Percentiles rank a stretch among this genome's conserved stretches.
phyloP scores from a whole-genome alignment of 92 coral and sea anemone genomes.

The Meandrina meandrites region DNA sequence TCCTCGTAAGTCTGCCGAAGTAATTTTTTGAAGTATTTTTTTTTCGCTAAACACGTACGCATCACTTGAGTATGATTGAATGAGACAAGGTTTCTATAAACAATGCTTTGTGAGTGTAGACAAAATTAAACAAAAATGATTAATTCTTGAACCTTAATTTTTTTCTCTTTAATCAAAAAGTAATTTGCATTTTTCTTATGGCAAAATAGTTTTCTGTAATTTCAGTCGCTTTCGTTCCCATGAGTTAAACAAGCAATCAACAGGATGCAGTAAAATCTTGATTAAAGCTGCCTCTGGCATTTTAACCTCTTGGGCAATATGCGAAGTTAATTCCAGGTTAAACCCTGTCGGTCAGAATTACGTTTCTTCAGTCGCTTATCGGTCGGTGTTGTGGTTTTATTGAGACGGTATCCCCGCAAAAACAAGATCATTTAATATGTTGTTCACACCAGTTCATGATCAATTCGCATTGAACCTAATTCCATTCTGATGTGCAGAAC shows the following conservation, averaged over 20 bases:
- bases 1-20: not conserved
- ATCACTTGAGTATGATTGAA: not conserved
- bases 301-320: not conserved
- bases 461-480: too few species aligned
- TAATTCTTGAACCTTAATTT: not conserved
- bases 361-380: not conserved
- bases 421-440: not conserved
- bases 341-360: not conserved
- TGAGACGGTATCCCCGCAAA: not conserved
- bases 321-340: not conserved
- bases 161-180: not conserved
- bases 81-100: not conserved
- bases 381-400: not conserved
- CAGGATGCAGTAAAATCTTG: not conserved
- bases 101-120: not conserved
- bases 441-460: too few species aligned
- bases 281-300: not conserved
- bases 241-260: not conserved
- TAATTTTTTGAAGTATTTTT: not conserved
- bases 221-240: not conserved
- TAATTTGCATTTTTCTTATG: not conserved
- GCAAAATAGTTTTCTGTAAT: not conserved
- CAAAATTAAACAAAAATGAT: not conserved
- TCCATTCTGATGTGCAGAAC: not conserved
- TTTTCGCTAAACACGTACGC: not conserved